These are phyloP conservation scores for Cinara cedri DNA, from an alignment of 2,888 invertebrate genomes.

Conservation along the genomic window DNA sequence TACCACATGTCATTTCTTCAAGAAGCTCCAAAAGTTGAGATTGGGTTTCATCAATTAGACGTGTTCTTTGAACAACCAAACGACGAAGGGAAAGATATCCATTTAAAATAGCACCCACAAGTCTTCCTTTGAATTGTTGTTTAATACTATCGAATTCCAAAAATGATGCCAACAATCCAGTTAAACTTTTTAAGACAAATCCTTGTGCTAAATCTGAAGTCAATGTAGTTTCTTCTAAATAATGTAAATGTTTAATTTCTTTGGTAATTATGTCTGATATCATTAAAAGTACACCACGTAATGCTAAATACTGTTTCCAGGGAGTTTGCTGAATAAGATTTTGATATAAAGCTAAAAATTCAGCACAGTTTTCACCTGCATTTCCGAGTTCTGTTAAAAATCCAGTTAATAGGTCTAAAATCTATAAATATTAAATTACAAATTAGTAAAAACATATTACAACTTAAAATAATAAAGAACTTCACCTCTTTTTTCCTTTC, in stretches of 20 bases:
- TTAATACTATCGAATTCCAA: conserved; percentile 86
- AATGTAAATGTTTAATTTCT: conserved; percentile 87
- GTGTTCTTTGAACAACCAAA: conserved; percentile 90
- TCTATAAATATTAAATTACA: conserved; percentile 63
- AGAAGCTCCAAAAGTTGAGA: conserved; percentile 89
- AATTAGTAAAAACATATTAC: neutral
- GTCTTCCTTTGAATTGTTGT: conserved; percentile 84
- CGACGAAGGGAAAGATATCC: conserved; percentile 90
- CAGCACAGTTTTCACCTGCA: conserved; percentile 90
- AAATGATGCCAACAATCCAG: conserved; percentile 86
- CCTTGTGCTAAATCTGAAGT: conserved; percentile 94
- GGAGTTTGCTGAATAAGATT: conserved; percentile 82
- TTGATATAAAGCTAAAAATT: conserved; percentile 87
- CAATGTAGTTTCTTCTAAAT: conserved; percentile 88
- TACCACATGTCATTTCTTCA: conserved; percentile 95
- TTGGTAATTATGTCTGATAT: conserved; percentile 84
- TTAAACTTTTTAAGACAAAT: conserved; percentile 87
- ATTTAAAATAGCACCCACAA: conserved; percentile 89
- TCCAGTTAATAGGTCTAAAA: conserved; percentile 84
- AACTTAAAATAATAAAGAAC: conserved; percentile 61
- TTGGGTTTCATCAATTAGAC: conserved; percentile 95
- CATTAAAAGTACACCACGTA: conserved; percentile 82
- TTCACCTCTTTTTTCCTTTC: conserved; percentile 72
- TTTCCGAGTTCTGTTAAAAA: conserved; percentile 84
- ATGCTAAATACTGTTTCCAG: conserved; percentile 92